phyloP scores from a whole-genome alignment of 2,797 vertebrate species.

The Cetoscarus ocellatus region DNA sequence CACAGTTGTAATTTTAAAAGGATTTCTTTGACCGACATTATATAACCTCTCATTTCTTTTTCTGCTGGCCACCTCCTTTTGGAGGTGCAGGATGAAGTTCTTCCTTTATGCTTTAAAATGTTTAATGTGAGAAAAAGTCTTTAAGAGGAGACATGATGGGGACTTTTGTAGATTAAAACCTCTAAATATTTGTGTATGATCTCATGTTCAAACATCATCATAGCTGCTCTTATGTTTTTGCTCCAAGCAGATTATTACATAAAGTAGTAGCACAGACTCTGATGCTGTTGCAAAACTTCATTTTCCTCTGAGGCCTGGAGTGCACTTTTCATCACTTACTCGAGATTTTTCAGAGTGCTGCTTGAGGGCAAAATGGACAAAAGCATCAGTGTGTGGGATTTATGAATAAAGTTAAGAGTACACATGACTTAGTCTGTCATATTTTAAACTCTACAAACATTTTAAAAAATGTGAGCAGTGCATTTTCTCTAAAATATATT shows the following conservation, averaged over 20 bases:
- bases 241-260: not conserved
- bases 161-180: too few relatives aligned
- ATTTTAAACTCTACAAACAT: constrained; percentile 20
- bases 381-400: constrained; percentile 38
- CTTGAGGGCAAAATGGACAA: constrained; percentile 27
- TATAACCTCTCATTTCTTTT: too few relatives aligned
- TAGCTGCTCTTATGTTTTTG: not conserved
- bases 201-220: too few relatives aligned
- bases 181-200: too few relatives aligned
- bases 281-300: constrained; percentile 10
- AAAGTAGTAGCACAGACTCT: not conserved
- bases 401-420: constrained; percentile 18
- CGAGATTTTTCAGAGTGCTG: constrained; percentile 14
- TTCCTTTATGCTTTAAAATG: too few relatives aligned
- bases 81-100: too few relatives aligned
- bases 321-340: constrained; percentile 20
- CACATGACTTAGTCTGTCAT: constrained; percentile 14
- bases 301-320: constrained; percentile 13
- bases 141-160: too few relatives aligned
- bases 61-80: too few relatives aligned
- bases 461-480: not conserved
- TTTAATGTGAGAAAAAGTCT: too few relatives aligned
- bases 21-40: too few relatives aligned
- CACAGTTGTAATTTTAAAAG: too few relatives aligned
- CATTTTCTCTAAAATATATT: not conserved